Evolutionary conservation across 2,888 invertebrate genomes (phyloP), one percentile per base, ranked within the genome.

Genomic region (Conistra vaccinii): DNA sequence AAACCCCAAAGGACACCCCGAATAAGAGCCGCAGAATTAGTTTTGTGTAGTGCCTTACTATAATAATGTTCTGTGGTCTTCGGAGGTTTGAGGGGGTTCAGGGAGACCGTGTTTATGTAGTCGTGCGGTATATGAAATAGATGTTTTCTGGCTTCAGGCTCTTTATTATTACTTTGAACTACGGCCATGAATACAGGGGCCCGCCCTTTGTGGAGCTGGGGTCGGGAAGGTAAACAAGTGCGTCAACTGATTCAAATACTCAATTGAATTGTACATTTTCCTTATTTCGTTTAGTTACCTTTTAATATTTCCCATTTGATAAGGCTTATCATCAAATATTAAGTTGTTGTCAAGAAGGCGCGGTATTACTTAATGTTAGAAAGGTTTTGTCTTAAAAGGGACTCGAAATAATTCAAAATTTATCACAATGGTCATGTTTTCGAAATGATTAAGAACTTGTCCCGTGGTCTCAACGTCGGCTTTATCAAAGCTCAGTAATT

Each of bases 131-230:
- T 94, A 95, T 95, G 94, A 94, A 96, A 94, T 95, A 91, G 93
- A 95, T 95, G 95, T 96, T 96, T 95, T 96, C 94, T 95, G 95
- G 96, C 96, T 96, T 95, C 95, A 93, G 96, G 96, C 96, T 93
- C 94, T 96, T 95, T 96, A 95, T 95, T 96, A 95, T 96, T 96
- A 95, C 95, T 96, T 94, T 93, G 94, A 92, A 92, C 93, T 93
- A 92, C 89, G 90, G 89, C 88, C 89, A 89, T 90, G 90, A 92
- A 92, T 90, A 91, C 89, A 91, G 92, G 94, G 94, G 93, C 88
- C 78, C 85, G 69, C 85, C 82, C 85, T 91, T 88, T 87, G 85
- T 85, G 83, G 85, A 87, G 89, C 89, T 92, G 92, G 96, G 95
- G 95, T 93, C 86, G 91, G 81, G 90, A 92, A 93, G 90, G 95